phyloP scores from a whole-genome alignment of 2,113 vertebrate species.

The Ptychochromis oligacanthus region DNA sequence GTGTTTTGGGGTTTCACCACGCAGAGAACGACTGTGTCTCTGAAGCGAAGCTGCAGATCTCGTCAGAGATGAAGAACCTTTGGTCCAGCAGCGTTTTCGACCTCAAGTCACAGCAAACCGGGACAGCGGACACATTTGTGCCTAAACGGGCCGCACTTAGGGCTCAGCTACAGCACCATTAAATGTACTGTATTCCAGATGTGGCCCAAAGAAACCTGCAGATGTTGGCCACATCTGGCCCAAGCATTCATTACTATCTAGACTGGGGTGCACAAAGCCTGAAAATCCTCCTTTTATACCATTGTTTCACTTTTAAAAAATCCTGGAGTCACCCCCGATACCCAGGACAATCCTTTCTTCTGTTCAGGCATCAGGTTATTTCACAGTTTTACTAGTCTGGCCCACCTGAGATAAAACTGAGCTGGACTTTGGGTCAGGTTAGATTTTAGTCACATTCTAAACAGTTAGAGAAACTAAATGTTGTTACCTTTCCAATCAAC shows the following conservation, averaged over 20 bases:
- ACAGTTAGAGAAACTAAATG: no score
- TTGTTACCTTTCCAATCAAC: no score
- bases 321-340: background rate
- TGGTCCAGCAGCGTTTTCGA: background rate
- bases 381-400: background rate
- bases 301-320: background rate
- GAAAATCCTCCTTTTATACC: background rate
- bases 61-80: background rate
- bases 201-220: background rate
- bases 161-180: no score
- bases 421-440: background rate
- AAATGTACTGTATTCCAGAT: no score
- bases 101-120: background rate
- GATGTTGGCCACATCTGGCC: no score
- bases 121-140: background rate
- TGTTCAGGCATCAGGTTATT: background rate
- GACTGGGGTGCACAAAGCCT: no score
- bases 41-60: background rate
- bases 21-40: background rate
- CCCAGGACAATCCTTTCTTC: background rate
- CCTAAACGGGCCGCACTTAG: no score
- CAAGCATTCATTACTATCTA: no score
- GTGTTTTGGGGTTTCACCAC: background rate
- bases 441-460: no score
- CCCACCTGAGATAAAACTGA: background rate